Evolutionary conservation across 2,113 vertebrate genomes (phyloP).

Genomic region (Alouatta palliata): DNA sequence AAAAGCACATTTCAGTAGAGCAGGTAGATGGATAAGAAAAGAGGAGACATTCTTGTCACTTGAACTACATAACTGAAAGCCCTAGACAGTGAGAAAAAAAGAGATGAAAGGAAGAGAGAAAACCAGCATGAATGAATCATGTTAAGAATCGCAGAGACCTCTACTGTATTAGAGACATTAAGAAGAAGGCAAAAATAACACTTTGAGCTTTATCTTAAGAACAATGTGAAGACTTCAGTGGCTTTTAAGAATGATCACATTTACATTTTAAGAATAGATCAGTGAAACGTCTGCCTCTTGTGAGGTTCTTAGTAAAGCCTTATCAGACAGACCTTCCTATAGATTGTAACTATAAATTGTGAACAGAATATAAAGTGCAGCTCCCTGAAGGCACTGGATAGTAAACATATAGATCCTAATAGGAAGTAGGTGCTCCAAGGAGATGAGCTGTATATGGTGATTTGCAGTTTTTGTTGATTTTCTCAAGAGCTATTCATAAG

Average conservation of each 20-base stretch:
- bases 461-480: neutral
- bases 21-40: neutral
- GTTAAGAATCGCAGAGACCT: neutral
- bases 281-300: neutral
- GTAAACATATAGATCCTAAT: neutral
- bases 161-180: neutral
- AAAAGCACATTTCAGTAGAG: neutral
- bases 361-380: neutral
- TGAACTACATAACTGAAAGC: neutral
- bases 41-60: neutral
- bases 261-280: conserved; percentile 5
- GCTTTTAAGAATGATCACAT: neutral
- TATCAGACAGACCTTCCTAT: neutral
- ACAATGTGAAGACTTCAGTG: neutral
- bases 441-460: neutral
- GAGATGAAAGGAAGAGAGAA: neutral
- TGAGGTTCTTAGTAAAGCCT: neutral
- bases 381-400: neutral
- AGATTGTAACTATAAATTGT: neutral
- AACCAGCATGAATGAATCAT: neutral
- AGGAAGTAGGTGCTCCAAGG: neutral
- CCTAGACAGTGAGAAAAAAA: neutral
- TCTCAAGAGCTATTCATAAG: neutral
- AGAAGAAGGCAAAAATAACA: neutral
- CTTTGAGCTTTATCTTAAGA: neutral